Conservation (phyloP, 2,113 vertebrate genomes). For the Bubalus kerabau region DNA sequence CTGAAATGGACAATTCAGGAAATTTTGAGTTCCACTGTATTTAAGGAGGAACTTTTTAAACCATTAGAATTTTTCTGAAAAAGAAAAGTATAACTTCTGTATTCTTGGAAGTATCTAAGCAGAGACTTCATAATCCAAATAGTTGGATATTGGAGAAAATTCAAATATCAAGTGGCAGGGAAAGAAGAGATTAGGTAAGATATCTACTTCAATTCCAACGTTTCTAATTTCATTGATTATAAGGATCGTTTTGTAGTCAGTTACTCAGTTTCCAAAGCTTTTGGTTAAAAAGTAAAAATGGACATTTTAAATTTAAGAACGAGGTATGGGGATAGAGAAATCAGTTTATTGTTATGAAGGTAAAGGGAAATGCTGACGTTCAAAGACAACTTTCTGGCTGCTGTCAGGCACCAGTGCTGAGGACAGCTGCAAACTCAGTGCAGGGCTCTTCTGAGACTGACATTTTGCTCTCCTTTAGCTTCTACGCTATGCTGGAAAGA, state of each 20-base stretch:
- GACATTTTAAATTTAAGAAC: conserved; percentile 8
- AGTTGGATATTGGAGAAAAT: not conserved
- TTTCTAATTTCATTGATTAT: not conserved
- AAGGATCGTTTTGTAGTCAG: not conserved
- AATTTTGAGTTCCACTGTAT: not conserved
- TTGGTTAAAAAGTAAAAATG: conserved; percentile 5
- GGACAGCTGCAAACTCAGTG: not conserved
- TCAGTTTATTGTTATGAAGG: conserved; percentile 12
- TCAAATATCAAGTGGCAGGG: not conserved
- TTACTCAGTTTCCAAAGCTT: conserved; percentile 5
- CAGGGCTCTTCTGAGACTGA: not conserved
- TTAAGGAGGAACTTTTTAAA: conserved; percentile 13
- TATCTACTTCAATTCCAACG: not conserved
- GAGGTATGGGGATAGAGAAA: not conserved
- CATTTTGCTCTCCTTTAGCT: not conserved
- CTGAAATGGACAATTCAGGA: conserved; percentile 7
- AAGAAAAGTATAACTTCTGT: not conserved
- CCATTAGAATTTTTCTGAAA: not conserved
- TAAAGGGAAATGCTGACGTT: not conserved
- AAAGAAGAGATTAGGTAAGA: not conserved
- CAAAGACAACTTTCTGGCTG: not conserved
- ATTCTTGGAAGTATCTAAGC: not conserved
- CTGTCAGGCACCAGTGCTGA: not conserved
- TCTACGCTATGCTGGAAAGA: not conserved
- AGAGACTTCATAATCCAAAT: not conserved